Base-by-base conservation (phyloP, 2,888 invertebrate genomes). In the Luperina nickerlii region DNA sequence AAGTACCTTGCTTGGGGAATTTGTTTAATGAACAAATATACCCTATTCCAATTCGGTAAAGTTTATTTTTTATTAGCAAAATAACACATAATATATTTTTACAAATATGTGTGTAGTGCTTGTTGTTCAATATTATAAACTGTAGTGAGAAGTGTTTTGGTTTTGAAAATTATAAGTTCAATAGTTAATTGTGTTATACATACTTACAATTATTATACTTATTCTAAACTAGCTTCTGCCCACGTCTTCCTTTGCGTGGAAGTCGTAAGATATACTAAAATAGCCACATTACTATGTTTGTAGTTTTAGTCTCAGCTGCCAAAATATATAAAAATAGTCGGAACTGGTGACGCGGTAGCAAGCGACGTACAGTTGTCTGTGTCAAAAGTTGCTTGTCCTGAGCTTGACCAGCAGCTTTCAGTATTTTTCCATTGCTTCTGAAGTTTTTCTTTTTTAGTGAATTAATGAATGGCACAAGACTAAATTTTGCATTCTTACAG, bases 61-160 rank as follows among this genome's bases (percentile, higher is more conserved):
- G 20, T 69, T 24, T 15, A 32, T 15, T 24, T 54, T 70, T 32
- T 70, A 32, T 32, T 54, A 0, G 24, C 5, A 5, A 54, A 54
- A 70, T 15, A n/a, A 38, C 1, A 13, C 2, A 2, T 15, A 8
- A 1, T 15, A 8, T 32, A 60, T 20, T 74, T 45, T 60, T 48
- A 62, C 20, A 74, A 62, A 76, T 32, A 51, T 2, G 2, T 24
- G 5, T 15, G 8, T 24, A n/a, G 38, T 38, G 38, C 18, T 57
- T 57, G 11, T 70, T 32, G 8, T 57, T 71, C 18, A 54, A n/a
- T 71, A n/a, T 71, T 71, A n/a, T 57, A 11, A 57, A 71, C 7
- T 38, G 38, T n/a, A 38, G n/a, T 71, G n/a, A 54, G 54, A 38
- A 38, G 24, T n/a, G 3, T 24, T 32, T 4, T 18, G 70, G 18